A percentile compares a stretch with the other conserved stretches of the same genome.
phyloP scores from a whole-genome alignment of 1,140 invertebrate genomes.

The Eubasilissa regina region DNA sequence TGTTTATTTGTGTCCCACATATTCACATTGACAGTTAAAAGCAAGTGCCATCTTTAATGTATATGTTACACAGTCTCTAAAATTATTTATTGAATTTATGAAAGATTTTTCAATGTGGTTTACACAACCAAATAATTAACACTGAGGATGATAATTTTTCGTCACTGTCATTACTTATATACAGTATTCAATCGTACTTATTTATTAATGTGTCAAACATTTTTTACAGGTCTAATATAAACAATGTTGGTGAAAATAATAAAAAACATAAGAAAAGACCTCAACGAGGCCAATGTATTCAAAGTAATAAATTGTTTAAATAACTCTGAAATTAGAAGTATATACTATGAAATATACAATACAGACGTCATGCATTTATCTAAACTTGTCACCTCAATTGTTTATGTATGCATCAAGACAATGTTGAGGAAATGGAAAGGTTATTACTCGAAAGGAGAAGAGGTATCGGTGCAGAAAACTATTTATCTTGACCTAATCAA shows the following conservation, averaged over 20 bases:
- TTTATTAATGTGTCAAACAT: too few relatives aligned
- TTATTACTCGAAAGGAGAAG: not conserved
- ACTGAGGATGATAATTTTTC: too few relatives aligned
- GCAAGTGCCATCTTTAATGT: too few relatives aligned
- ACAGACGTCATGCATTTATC: not conserved
- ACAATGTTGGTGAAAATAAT: not conserved
- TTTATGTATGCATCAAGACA: not conserved
- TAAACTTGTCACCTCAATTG: not conserved
- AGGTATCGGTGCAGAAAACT: not conserved
- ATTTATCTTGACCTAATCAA: not conserved
- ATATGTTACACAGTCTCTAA: too few relatives aligned
- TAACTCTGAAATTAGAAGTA: not conserved
- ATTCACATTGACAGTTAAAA: too few relatives aligned
- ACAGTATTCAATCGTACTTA: too few relatives aligned
- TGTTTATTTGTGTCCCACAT: too few relatives aligned
- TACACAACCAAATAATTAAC: too few relatives aligned
- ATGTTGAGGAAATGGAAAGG: not conserved
- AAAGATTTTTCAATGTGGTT: too few relatives aligned
- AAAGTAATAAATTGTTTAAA: not conserved
- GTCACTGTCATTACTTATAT: not conserved
- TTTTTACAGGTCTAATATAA: not conserved
- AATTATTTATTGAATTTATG: too few relatives aligned
- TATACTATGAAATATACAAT: conserved; percentile 11
- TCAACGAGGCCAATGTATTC: not conserved
- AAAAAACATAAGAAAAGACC: not conserved